A percentile compares a stretch with the other conserved stretches of the same genome.
These are phyloP conservation scores for Quadriops clusia DNA, from an alignment of 2,888 invertebrate species.

Conservation along the genomic window DNA sequence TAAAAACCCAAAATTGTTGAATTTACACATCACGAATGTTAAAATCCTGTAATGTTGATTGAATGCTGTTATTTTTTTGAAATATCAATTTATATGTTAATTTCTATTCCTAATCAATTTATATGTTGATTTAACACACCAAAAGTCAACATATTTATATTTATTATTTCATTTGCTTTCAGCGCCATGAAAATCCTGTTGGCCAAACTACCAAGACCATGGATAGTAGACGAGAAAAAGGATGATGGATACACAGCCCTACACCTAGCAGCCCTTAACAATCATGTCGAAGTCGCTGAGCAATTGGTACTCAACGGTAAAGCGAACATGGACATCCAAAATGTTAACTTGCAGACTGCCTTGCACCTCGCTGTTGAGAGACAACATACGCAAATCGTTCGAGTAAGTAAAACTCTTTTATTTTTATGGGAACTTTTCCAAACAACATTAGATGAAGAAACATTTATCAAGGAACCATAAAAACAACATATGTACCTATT, in stretches of 20 bases:
- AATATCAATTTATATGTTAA: too few species aligned
- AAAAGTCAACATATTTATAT: too few species aligned
- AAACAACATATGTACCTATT: too few species aligned
- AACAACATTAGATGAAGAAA: neutral
- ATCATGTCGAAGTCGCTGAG: conserved; percentile 93
- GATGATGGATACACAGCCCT: conserved; percentile 96
- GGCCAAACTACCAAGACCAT: conserved; percentile 83
- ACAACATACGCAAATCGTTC: conserved; percentile 95
- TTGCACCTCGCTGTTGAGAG: conserved; percentile 91
- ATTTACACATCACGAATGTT: too few species aligned
- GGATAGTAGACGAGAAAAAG: conserved; percentile 98
- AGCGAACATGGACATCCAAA: conserved; percentile 90
- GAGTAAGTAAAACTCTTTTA: conserved; percentile 42
- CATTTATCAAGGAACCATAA: too few species aligned
- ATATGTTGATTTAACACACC: too few species aligned
- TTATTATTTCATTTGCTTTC: too few species aligned
- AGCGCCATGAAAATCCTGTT: conserved; percentile 94
- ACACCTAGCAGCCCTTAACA: conserved; percentile 90
- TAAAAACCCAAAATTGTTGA: too few species aligned
- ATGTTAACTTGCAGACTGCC: conserved; percentile 88
- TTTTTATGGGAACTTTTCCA: neutral
- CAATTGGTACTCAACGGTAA: conserved; percentile 76
- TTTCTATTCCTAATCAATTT: neutral
- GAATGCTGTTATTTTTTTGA: too few species aligned
- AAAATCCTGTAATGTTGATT: too few species aligned